phyloP scores from a whole-genome alignment of 2,888 invertebrate genomes.

The Dynastes maya region DNA sequence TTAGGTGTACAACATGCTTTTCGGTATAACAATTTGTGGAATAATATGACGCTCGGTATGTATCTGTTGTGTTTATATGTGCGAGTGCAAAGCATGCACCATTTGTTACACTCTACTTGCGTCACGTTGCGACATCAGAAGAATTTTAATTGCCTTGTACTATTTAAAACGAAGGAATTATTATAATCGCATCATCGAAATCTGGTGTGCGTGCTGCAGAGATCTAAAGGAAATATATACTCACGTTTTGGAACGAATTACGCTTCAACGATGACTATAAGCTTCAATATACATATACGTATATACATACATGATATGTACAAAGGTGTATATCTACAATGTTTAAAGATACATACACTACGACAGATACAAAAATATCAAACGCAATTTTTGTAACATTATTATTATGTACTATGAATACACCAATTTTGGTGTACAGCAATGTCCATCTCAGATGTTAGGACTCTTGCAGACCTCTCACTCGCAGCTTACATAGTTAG shows the following conservation, averaged over 20 bases:
- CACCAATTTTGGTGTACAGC: no score
- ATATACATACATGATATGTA: neutral
- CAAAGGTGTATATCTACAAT: neutral
- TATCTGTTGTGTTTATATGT: slow-evolving; percentile 35
- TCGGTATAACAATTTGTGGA: no score
- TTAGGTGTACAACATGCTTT: slow-evolving; percentile 19
- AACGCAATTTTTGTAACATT: no score
- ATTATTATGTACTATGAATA: no score
- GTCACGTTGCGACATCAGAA: slow-evolving; percentile 54
- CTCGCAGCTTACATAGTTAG: no score
- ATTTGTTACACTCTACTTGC: slow-evolving; percentile 56
- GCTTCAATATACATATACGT: slow-evolving; percentile 7
- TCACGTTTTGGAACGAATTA: slow-evolving; percentile 22
- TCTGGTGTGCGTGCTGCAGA: slow-evolving; percentile 34
- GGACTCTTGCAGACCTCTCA: no score
- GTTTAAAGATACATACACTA: no score
- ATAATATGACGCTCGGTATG: neutral
- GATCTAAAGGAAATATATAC: slow-evolving; percentile 1
- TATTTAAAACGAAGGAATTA: slow-evolving; percentile 46
- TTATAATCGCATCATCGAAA: slow-evolving; percentile 43
- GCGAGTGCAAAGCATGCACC: slow-evolving; percentile 39
- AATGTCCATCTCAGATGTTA: no score
- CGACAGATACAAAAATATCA: no score
- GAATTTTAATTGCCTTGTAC: slow-evolving; percentile 52
- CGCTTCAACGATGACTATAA: neutral